Evolutionary conservation across 1,140 invertebrate genomes (phyloP).

Genomic region (Metopolophium dirhodum): DNA sequence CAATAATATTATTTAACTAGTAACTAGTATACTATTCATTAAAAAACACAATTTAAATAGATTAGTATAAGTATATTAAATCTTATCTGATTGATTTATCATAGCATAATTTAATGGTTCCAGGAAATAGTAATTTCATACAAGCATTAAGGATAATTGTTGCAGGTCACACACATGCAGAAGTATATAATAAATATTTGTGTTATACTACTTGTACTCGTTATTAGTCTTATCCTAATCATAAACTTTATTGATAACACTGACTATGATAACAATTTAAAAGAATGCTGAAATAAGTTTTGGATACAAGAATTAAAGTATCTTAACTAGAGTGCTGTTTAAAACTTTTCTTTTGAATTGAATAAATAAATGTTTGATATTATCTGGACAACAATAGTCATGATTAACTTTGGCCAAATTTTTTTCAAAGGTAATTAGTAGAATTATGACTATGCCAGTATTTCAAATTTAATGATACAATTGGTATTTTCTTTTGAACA

Average conservation of each 20-base stretch:
- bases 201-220: neutral
- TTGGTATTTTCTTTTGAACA: neutral
- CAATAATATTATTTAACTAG: conserved; percentile 26
- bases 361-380: neutral
- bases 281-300: neutral
- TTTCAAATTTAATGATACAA: neutral
- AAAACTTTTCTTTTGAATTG: neutral
- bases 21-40: conserved; percentile 13
- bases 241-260: neutral
- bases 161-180: neutral
- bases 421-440: neutral
- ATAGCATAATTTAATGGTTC: conserved; percentile 37
- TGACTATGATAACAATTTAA: neutral
- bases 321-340: neutral
- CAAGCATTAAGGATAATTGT: conserved; percentile 21
- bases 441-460: neutral
- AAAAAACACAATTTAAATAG: conserved; percentile 33
- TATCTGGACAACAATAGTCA: neutral
- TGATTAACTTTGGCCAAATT: neutral
- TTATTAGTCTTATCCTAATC: neutral
- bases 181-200: neutral
- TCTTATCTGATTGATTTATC: conserved; percentile 51
- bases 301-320: neutral
- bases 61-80: conserved; percentile 26
- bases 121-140: conserved; percentile 50